These are phyloP conservation scores for Suncus etruscus DNA, from an alignment of 2,113 vertebrate species.

Conservation along the genomic window DNA sequence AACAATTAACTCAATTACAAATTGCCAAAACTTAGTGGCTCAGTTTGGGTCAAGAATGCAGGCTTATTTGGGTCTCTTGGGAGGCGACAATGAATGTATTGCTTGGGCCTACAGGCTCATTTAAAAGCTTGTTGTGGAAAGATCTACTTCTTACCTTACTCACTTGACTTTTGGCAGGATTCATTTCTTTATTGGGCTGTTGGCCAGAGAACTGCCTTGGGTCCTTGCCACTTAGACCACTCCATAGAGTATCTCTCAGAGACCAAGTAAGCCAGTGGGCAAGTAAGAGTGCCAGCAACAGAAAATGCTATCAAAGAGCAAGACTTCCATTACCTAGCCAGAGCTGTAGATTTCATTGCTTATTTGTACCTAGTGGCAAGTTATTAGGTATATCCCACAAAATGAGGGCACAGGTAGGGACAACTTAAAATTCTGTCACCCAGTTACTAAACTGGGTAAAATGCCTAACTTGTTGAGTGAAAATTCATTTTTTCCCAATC, in stretches of 20 bases:
- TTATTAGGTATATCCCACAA: neutral
- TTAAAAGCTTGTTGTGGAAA: neutral
- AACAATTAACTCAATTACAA: neutral
- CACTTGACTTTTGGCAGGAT: neutral
- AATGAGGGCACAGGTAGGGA: neutral
- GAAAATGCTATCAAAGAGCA: neutral
- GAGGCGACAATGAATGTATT: neutral
- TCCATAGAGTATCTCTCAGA: neutral
- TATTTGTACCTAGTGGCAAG: conserved; percentile 37
- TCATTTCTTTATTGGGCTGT: neutral
- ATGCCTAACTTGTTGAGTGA: neutral
- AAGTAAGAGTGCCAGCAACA: conserved; percentile 12
- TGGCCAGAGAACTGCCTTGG: conserved; percentile 18
- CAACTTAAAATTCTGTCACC: neutral
- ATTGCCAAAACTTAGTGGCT: conserved; percentile 21
- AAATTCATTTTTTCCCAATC: neutral
- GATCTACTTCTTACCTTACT: conserved; percentile 9
- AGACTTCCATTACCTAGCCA: neutral
- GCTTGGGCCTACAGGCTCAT: neutral
- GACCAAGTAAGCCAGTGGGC: neutral
- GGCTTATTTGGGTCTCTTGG: neutral
- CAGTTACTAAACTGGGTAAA: neutral
- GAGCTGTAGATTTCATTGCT: conserved; percentile 16
- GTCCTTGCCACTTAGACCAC: neutral
- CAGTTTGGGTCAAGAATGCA: neutral